A percentile compares a stretch with the other conserved stretches of the same genome.
Conservation (phyloP, 2,113 vertebrate genomes). For the Entelurus aequoreus region DNA sequence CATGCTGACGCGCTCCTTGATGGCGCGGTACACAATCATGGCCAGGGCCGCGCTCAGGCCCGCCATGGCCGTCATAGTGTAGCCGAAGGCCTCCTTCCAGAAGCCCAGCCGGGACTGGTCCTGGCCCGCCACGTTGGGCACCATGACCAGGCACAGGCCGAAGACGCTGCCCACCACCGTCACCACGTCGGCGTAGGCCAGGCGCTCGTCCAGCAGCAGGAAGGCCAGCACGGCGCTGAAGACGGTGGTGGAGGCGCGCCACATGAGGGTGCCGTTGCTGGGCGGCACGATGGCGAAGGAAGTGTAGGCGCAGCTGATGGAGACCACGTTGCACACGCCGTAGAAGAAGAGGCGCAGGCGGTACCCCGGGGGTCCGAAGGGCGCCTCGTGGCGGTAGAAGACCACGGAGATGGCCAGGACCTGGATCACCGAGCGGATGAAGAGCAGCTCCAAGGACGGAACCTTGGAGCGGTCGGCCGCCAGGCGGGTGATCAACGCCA, state of each 20-base stretch:
- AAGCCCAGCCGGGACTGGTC: slow-evolving; percentile 83
- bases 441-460: slow-evolving; percentile 93
- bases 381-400: slow-evolving; percentile 86
- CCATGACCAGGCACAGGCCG: slow-evolving; percentile 92
- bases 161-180: slow-evolving; percentile 87
- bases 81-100: slow-evolving; percentile 98
- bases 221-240: slow-evolving; percentile 94
- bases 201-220: slow-evolving; percentile 89
- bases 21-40: slow-evolving; percentile 96
- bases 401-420: slow-evolving; percentile 87
- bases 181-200: slow-evolving; percentile 82
- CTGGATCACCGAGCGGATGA: slow-evolving; percentile 94
- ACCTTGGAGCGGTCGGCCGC: slow-evolving; percentile 94
- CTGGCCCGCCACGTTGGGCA: slow-evolving; percentile 88
- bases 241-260: slow-evolving; percentile 93
- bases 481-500: slow-evolving; percentile 89
- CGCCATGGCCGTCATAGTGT: slow-evolving; percentile 95
- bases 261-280: slow-evolving; percentile 96
- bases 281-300: slow-evolving; percentile 97
- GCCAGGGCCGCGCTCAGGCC: slow-evolving; percentile 93
- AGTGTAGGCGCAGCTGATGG: slow-evolving; percentile 97
- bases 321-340: slow-evolving; percentile 93
- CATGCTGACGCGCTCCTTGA: slow-evolving; percentile 95
- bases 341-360: slow-evolving; percentile 92
- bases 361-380: slow-evolving; percentile 92